Evolutionary conservation across 2,113 vertebrate genomes (phyloP), one percentile per base, ranked within the genome.

Genomic region (Girardinichthys multiradiatus): DNA sequence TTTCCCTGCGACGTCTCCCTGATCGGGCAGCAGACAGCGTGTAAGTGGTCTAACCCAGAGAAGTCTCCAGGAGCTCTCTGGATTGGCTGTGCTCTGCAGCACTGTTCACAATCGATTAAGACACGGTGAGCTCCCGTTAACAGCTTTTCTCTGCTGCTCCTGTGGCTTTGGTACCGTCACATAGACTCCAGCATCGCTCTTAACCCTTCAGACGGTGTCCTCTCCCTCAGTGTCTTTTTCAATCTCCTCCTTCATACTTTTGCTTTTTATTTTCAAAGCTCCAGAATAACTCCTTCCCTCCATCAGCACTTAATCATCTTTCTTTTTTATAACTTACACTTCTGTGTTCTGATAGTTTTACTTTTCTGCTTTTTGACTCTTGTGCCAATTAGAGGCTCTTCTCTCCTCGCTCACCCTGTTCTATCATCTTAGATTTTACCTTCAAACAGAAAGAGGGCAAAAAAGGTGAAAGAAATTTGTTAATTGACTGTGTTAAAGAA

Each of bases 71-170:
- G 91, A 89, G 89, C 91, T 84, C 81, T 72, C 68, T 77, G 91
- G 91, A 94, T 93, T 92, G 93, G 92, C 91, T 90, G 87, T 80
- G 87, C 89, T 90, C 86, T 78, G 83, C 76, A 79, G 84, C 85
- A 84, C 91, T 88, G 91, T 92, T 94, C 92, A 92, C 91, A 94
- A 94, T 94, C 91, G 94, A 94, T 95, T 94, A 93, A 82, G 90
- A 90, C 81, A 77, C 88, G 88, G 85, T 82, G 87, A 87, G 87
- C 91, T 92, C 90, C 87, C 74, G 80, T 90, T 94, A 93, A 93
- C 92, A 93, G 92, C 91, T 94, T 94, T 92, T 93, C 89, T 91
- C 87, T 88, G 86, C 88, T 72, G 84, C 87, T 77, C 80, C 90
- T 89, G 84, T 91, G 82, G 87, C 88, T 93, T 93, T 92, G 89